Base-by-base conservation (phyloP, 2,888 invertebrate species). In the Ennomos erosarius region DNA sequence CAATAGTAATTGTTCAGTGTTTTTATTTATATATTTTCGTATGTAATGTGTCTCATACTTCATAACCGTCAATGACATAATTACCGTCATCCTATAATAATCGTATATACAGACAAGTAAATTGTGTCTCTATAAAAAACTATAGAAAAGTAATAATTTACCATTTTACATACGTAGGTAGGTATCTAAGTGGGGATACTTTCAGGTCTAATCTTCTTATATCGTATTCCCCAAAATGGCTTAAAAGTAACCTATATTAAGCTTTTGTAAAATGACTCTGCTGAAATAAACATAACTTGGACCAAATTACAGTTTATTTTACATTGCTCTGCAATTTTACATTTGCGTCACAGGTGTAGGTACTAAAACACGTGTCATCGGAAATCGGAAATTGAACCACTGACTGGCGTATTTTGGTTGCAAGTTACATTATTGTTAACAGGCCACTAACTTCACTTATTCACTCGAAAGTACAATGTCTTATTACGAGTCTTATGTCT, bases 361-460 rank as follows among this genome's bases (percentile, higher is more conserved):
- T 26, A 26, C 26, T 26, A 52, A 37, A 55, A 37, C 47, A 55
- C 37, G 36, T 12, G 56, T 40, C 33, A 16, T 12, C 36, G 26
- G 51, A 45, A 36, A n/a, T n/a, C n/a, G n/a, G n/a, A 4, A 26
- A 26, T 26, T 26, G 26, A 39, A 34, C 36, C 35, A 34, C 26
- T 46, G 35, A 46, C 16, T 38, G 10, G 26, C 50, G 26, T 46
- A 42, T 35, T 57, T 46, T 39, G 45, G 49, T 45, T 45, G 55
- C 44, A 34, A 50, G 45, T 34, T 49, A 50, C 47, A 54, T 46
- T 46, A 26, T 26, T 10, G 35, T 39, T 42, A 43, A 9, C 11
- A 16, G n/a, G 39, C 26, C 13, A 39, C 35, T 10, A 40, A 10
- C 13, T 9, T 26, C n/a, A 26, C 5, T 26, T 43, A 0, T 39